Percentiles rank a stretch among this genome's conserved stretches.
Conservation (phyloP, 1,140 invertebrate species). For the Akabosia matsudoensis region DNA sequence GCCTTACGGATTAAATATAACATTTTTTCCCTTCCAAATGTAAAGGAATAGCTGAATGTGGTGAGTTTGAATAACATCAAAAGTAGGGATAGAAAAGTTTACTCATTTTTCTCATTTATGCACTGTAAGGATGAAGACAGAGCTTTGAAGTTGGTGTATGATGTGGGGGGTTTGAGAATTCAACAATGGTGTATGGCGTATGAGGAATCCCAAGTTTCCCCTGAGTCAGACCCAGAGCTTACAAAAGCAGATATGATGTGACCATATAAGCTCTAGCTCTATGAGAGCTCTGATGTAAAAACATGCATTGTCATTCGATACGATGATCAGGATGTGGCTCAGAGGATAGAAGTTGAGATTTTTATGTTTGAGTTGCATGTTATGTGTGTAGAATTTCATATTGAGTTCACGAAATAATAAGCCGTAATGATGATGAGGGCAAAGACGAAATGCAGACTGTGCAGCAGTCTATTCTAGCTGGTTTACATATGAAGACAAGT, state of each 20-base stretch:
- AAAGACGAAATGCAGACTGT: background rate
- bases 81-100: too few species aligned
- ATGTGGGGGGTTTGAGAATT: background rate
- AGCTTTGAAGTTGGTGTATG: background rate
- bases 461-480: background rate
- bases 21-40: background rate
- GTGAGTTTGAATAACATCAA: too few species aligned
- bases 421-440: background rate
- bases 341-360: background rate
- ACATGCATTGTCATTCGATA: background rate
- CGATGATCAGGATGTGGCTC: background rate
- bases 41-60: background rate
- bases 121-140: too few species aligned
- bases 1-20: conserved; percentile 4
- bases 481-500: background rate
- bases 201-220: conserved; percentile 13
- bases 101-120: too few species aligned
- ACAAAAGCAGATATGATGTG: background rate
- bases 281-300: background rate
- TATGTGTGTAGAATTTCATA: too few species aligned
- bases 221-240: background rate
- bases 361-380: too few species aligned
- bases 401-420: background rate
- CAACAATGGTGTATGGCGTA: background rate
- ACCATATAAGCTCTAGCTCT: background rate